phyloP scores from a whole-genome alignment of 2,113 vertebrate species.

The Lasiurus borealis region DNA sequence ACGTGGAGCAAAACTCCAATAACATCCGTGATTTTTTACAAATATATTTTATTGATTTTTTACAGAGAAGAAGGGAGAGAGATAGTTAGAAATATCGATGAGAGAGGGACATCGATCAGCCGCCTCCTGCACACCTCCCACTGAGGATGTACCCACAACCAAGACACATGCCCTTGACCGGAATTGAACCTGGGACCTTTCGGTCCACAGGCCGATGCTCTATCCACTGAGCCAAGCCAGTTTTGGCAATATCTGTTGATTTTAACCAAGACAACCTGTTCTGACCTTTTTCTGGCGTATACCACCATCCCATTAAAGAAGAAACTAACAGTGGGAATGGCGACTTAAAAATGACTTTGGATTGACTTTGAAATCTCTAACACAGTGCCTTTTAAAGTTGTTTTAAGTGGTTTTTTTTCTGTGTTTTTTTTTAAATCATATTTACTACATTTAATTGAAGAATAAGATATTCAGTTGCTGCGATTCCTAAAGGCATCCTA shows the following conservation, averaged over 20 bases:
- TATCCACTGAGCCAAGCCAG: too few relatives aligned
- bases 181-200: too few relatives aligned
- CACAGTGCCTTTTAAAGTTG: background rate
- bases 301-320: background rate
- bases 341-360: background rate
- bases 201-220: too few relatives aligned
- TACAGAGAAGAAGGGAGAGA: too few relatives aligned
- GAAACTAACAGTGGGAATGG: background rate
- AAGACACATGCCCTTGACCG: too few relatives aligned
- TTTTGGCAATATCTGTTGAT: background rate
- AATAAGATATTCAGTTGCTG: background rate
- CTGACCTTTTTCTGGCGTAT: background rate
- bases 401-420: background rate
- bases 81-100: too few relatives aligned
- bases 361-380: background rate
- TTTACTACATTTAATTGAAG: background rate
- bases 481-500: background rate
- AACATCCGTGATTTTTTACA: too few relatives aligned
- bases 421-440: background rate
- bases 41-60: too few relatives aligned
- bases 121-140: too few relatives aligned
- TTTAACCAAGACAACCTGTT: background rate
- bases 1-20: background rate
- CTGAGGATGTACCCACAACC: too few relatives aligned
- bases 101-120: too few relatives aligned